Evolutionary conservation across 2,113 vertebrate species (phyloP).

Genomic region (Paratilapia polleni): DNA sequence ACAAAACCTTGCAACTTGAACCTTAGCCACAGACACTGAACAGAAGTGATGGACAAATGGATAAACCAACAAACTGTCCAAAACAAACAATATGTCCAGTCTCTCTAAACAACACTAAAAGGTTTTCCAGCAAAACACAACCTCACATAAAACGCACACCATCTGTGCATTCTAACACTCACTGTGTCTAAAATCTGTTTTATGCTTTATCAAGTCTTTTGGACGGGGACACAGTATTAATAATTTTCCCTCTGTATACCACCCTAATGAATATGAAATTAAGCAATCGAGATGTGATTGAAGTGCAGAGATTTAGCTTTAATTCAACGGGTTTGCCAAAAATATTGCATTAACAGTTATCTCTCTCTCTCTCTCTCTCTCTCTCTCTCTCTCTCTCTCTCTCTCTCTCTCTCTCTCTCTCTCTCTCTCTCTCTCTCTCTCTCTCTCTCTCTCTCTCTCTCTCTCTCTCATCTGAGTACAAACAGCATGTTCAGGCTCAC

Average conservation of each 20-base stretch:
- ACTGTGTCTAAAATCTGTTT: neutral
- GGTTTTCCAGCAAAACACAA: neutral
- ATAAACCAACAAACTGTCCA: neutral
- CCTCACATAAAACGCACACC: neutral
- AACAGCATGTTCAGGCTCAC: neutral
- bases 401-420: too few relatives aligned
- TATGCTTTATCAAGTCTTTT: neutral
- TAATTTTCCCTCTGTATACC: neutral
- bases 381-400: too few relatives aligned
- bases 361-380: too few relatives aligned
- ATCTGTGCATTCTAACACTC: neutral
- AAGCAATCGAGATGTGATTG: neutral
- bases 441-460: neutral
- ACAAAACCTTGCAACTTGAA: neutral
- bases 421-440: too few relatives aligned
- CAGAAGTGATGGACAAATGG: neutral
- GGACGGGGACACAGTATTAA: neutral
- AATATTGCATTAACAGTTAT: neutral
- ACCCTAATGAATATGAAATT: accelerated
- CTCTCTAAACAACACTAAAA: neutral
- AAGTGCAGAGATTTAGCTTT: neutral
- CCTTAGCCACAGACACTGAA: neutral
- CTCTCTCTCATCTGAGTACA: neutral
- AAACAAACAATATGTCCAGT: neutral
- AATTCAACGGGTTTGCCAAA: neutral